Evolutionary conservation across 2,888 invertebrate species (phyloP), one percentile per base, ranked within the genome.

Genomic region (Cephus pulcher): DNA sequence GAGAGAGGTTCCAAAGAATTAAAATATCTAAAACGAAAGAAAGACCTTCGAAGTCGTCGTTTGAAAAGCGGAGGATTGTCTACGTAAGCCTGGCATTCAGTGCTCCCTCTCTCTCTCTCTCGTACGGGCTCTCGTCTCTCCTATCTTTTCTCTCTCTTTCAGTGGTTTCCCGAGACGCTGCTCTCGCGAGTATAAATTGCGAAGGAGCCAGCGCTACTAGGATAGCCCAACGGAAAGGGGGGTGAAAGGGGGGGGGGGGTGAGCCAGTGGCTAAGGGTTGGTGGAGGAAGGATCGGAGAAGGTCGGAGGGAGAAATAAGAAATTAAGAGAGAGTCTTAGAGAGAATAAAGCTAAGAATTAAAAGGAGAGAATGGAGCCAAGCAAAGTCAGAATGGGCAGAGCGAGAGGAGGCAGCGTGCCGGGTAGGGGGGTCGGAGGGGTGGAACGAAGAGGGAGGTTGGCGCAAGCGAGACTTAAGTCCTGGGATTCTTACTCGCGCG

Each of bases 341-440:
- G 90, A 91, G 91, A 91, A 91, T 91, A 91, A 90, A 91, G 91
- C 91, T 91, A 91, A 91, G 91, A 91, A 91, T 91, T 91, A 91
- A 91, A 90, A 89, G 89, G 87, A 34, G 12, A 76, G 77, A 32
- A 73, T 76, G 68, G 74, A 76, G 80, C 56, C 56, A 56, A 56
- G 56, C 23, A 78, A 78, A 73, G 78, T 75, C 77, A 80, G 76
- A 76, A 78, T 77, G 79, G 80, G 75, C 81, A 75, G 79, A 79
- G 76, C 76, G 84, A 79, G 81, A 79, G 37, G 79, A 75, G 79
- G 76, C 76, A 77, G 73, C 40, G 75, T 81, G 71, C 76, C 74
- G 81, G 81, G 81, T 76, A 76, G 81, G 73, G 79, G 32, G 74
- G 78, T 35, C 3, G 12, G 1, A 35, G 35, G 35, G 35, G 35